Evolutionary conservation across 1,140 invertebrate genomes (phyloP).

Genomic region (Trinorchestia longiramus): DNA sequence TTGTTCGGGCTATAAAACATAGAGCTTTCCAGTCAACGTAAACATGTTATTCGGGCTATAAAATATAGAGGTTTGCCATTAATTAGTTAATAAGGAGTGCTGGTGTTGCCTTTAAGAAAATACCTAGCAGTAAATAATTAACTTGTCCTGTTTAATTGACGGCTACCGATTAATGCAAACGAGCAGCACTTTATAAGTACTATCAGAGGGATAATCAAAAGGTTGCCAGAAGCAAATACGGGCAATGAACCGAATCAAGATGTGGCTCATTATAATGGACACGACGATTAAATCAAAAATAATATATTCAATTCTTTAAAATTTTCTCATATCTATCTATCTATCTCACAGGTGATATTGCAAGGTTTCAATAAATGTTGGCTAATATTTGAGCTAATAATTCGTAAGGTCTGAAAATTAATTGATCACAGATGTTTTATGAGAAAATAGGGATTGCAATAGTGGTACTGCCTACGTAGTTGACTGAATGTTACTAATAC

Average conservation of each 20-base stretch:
- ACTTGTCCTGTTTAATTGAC: neutral
- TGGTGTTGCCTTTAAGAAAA: neutral
- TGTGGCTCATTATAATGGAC: neutral
- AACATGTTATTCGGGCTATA: too few species aligned
- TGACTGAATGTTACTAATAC: too few species aligned
- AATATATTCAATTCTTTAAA: neutral
- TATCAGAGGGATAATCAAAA: neutral
- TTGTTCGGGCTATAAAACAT: too few species aligned
- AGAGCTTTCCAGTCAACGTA: too few species aligned
- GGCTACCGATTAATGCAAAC: neutral
- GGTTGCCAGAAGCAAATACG: neutral
- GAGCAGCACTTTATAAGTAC: neutral
- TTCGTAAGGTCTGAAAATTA: neutral
- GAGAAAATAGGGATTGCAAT: neutral
- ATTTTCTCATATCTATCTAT: neutral
- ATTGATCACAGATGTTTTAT: neutral
- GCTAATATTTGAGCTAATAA: neutral
- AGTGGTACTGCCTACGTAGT: too few species aligned
- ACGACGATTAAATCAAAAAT: neutral
- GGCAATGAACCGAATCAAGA: neutral
- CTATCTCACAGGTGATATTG: neutral
- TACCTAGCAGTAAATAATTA: neutral
- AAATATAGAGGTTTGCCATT: too few species aligned
- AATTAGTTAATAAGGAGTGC: neutral
- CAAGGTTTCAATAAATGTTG: too few species aligned